Conservation (phyloP, 2,797 vertebrate species). For the Sarcophilus harrisii region DNA sequence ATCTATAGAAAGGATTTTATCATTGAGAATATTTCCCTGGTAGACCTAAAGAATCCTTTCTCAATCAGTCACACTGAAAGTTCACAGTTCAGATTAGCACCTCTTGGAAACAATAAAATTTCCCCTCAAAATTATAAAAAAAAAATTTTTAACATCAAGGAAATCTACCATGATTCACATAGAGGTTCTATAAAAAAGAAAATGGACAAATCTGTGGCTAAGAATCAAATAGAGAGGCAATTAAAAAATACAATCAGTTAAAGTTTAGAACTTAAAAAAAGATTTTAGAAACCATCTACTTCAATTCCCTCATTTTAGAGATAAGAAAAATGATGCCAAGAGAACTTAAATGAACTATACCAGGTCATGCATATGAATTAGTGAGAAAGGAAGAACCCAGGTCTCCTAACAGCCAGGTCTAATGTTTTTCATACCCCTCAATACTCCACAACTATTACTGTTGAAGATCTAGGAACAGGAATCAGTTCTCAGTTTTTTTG, state of each 20-base stretch:
- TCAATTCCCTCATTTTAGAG: background rate
- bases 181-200: background rate
- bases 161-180: background rate
- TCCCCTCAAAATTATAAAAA: background rate
- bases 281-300: background rate
- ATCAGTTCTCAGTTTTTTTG: background rate
- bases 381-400: background rate
- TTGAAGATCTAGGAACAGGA: background rate
- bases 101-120: background rate
- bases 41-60: background rate
- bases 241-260: background rate
- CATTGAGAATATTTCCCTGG: background rate
- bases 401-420: background rate
- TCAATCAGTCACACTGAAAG: background rate
- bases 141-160: background rate
- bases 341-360: background rate
- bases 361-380: background rate
- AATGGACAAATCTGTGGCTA: background rate
- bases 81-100: background rate
- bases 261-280: background rate
- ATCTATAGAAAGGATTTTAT: slow-evolving; percentile 33
- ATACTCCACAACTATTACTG: background rate
- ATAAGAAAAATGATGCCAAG: background rate
- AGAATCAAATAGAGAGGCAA: background rate
- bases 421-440: background rate